A percentile compares a stretch with the other conserved stretches of the same genome.
phyloP scores from a whole-genome alignment of 1,140 invertebrate genomes.

The Mycetomoellerius zeteki region DNA sequence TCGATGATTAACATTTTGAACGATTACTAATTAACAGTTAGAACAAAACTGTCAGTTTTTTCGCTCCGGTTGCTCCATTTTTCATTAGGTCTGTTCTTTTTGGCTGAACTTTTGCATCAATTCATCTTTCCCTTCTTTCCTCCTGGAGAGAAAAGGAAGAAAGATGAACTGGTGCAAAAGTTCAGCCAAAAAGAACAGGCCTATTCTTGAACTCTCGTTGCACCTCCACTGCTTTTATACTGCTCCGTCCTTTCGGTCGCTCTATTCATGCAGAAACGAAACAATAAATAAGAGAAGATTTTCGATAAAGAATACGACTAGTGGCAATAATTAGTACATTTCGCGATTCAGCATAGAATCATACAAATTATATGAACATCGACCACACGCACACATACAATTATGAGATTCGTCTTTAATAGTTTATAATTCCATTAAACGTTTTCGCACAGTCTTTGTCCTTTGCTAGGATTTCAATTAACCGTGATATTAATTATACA shows the following conservation, averaged over 20 bases:
- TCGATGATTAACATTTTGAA: not conserved
- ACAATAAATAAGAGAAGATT: constrained; percentile 36
- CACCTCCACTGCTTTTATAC: not conserved
- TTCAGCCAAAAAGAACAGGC: too few relatives aligned
- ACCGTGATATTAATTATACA: constrained; percentile 47
- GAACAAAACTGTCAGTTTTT: constrained; percentile 1
- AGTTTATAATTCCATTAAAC: constrained; percentile 74
- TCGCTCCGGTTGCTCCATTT: not conserved
- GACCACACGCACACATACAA: constrained; percentile 26
- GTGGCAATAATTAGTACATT: constrained; percentile 68
- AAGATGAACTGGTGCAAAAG: too few relatives aligned
- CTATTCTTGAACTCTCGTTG: not conserved
- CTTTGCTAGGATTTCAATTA: constrained; percentile 56
- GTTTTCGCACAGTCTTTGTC: constrained; percentile 44
- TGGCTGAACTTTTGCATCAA: too few relatives aligned
- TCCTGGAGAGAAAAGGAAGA: too few relatives aligned
- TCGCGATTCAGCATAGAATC: not conserved
- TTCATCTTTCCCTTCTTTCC: too few relatives aligned
- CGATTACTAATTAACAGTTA: constrained; percentile 13
- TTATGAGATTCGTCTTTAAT: constrained; percentile 65
- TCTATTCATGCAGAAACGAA: constrained; percentile 27
- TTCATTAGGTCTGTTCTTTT: too few relatives aligned
- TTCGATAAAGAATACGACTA: constrained; percentile 58
- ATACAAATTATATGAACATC: constrained; percentile 67
- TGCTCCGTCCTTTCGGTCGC: not conserved